Evolutionary conservation across 2,113 vertebrate species (phyloP), one percentile per base, ranked within the genome.

Genomic region (Manacus vitellinus): DNA sequence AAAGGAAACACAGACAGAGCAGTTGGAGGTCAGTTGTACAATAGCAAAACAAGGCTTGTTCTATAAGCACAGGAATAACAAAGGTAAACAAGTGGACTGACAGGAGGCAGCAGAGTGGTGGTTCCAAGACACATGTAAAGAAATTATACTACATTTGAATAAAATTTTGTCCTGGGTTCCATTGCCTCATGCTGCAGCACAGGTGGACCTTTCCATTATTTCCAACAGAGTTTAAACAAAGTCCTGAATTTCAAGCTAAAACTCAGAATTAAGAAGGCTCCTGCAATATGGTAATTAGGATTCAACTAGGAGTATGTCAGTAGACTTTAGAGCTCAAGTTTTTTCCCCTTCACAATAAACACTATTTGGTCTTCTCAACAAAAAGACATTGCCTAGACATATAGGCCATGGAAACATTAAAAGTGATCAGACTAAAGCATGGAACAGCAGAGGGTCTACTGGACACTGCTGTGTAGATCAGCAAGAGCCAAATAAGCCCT

Each of bases 21-120:
- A 31, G 5, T 47, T 31, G 65, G 30, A 16, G 17, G 14, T 9
- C 8, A 33, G 70, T 27, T 6, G 0, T 25, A 14, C 1, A 0
- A 88, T 25, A 62, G 47, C 5, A 71, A 71, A 84, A 70, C 1
- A 58, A 11, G 10, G 23, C 28, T 84, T 33, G 16, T 63, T 74
- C 31, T 56, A 21, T 46, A 52, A 80, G 20, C 47, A 24, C 16
- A 55, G 46, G 18, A 72, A 37, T 55, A 84, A 47, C 46, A 39
- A 54, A 66, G 72, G 52, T 62, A 88, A 89, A 62, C 0, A 1
- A n/a, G 18, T 41, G 67, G 58, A 74, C 76, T n/a, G 44, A 49
- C 33, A 77, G 21, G 35, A 89, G 37, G 22, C 46, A 51, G 49
- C 10, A 6, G 30, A 35, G 35, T 8, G 10, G 16, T 79, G 43